Evolutionary conservation across 2,113 vertebrate genomes (phyloP).

Genomic region (Oceanites oceanicus): DNA sequence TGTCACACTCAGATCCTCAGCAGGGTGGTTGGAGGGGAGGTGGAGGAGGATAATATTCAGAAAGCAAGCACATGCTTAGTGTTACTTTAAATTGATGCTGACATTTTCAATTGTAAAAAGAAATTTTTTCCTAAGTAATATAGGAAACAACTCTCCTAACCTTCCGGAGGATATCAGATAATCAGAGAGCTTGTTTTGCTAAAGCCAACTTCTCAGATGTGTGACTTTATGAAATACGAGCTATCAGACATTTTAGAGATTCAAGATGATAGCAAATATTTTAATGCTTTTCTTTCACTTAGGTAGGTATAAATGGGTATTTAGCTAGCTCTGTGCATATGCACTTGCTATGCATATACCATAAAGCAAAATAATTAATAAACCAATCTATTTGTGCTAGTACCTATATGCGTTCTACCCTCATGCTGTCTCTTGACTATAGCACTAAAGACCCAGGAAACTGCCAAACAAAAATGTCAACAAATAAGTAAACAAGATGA

Average conservation of each 20-base stretch:
- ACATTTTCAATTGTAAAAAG: constrained; percentile 98
- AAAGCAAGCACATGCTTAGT: constrained; percentile 94
- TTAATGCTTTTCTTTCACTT: constrained; percentile 67
- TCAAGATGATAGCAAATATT: constrained; percentile 62
- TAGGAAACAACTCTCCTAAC: constrained; percentile 92
- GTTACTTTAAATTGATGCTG: constrained; percentile 97
- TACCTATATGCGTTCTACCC: not conserved
- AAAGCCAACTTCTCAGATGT: constrained; percentile 79
- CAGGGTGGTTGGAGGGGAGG: constrained; percentile 82
- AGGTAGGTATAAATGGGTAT: not conserved
- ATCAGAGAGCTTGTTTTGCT: constrained; percentile 84
- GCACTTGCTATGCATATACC: not conserved
- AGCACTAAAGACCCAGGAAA: not conserved
- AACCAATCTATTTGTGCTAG: not conserved
- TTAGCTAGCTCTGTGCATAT: not conserved
- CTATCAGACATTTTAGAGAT: constrained; percentile 69
- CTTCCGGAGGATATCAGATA: constrained; percentile 97
- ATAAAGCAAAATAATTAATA: not conserved
- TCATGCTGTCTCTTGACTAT: not conserved
- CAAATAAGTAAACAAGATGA: not conserved
- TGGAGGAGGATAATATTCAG: constrained; percentile 87
- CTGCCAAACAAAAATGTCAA: not conserved
- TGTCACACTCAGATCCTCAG: constrained; percentile 92
- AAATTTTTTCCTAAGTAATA: constrained; percentile 92
- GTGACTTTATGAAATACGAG: constrained; percentile 72